phyloP scores from a whole-genome alignment of 2,888 invertebrate species.

The Mystacides longicornis region DNA sequence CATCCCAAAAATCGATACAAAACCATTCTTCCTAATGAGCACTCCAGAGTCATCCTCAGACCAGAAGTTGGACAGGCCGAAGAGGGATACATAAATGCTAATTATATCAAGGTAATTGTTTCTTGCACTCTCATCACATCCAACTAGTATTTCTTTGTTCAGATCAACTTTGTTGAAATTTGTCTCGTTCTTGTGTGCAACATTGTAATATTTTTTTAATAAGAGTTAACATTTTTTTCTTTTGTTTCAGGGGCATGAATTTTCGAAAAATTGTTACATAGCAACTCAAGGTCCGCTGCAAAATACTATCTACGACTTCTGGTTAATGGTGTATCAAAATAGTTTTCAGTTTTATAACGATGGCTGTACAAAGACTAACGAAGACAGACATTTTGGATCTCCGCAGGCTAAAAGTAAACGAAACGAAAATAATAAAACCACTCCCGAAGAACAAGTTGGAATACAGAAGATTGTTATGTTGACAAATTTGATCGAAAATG shows the following conservation, averaged over 20 bases:
- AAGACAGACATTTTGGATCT: conserved; percentile 25
- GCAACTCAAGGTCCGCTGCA: conserved; percentile 89
- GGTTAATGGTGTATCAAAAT: conserved; percentile 74
- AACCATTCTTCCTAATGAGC: conserved; percentile 83
- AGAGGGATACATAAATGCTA: conserved; percentile 87
- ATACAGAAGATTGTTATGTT: conserved; percentile 78
- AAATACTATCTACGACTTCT: conserved; percentile 85
- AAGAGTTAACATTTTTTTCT: not conserved
- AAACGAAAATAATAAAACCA: conserved; percentile 17
- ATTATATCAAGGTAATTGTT: conserved; percentile 82
- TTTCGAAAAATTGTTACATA: conserved; percentile 77
- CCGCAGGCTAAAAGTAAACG: conserved; percentile 16
- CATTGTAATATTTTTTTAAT: not conserved
- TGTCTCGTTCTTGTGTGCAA: not conserved
- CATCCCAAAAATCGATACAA: conserved; percentile 86
- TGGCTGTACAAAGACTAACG: conserved; percentile 25
- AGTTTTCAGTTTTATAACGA: conserved; percentile 33
- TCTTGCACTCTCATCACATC: not conserved
- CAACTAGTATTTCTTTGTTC: not conserved
- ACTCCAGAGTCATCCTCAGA: conserved; percentile 70
- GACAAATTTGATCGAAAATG: conserved; percentile 80
- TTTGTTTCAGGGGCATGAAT: conserved; percentile 73
- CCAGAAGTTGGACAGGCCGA: conserved; percentile 43
- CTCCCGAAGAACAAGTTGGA: conserved; percentile 21
- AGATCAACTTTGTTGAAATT: not conserved